These are phyloP conservation scores for Bryconaethiops microstoma DNA, from an alignment of 2,797 vertebrate genomes.

Conservation along the genomic window DNA sequence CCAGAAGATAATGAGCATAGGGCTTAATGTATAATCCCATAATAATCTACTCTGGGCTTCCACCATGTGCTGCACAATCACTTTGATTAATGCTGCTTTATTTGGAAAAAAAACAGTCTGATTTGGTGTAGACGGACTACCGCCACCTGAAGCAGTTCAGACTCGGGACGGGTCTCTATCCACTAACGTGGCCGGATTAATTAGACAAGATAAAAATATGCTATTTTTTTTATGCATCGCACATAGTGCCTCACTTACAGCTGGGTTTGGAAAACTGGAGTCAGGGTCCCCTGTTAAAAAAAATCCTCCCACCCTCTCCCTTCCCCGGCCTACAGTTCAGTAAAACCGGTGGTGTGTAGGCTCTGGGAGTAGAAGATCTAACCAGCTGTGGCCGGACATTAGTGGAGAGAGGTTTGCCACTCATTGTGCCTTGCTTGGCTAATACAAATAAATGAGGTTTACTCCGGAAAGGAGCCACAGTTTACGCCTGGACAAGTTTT, in stretches of 20 bases:
- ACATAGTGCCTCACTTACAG: background rate
- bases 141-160: background rate
- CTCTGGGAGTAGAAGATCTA: slow-evolving; percentile 2
- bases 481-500: background rate
- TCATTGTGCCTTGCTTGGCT: background rate
- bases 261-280: background rate
- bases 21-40: slow-evolving; percentile 34
- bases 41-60: slow-evolving; percentile 35
- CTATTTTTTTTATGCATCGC: background rate
- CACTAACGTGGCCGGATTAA: background rate
- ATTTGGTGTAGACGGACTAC: background rate
- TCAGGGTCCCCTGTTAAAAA: background rate
- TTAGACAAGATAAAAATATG: background rate
- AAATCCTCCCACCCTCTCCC: background rate
- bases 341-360: background rate
- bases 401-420: background rate
- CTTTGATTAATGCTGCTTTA: slow-evolving; percentile 43
- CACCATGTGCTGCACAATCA: slow-evolving; percentile 30
- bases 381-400: slow-evolving; percentile 3
- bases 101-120: background rate
- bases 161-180: background rate
- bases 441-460: background rate
- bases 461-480: background rate
- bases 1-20: slow-evolving; percentile 40
- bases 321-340: background rate